A percentile compares a stretch with the other conserved stretches of the same genome.
These are phyloP conservation scores for Microplitis manilae DNA, from an alignment of 2,888 invertebrate genomes.

Conservation along the genomic window DNA sequence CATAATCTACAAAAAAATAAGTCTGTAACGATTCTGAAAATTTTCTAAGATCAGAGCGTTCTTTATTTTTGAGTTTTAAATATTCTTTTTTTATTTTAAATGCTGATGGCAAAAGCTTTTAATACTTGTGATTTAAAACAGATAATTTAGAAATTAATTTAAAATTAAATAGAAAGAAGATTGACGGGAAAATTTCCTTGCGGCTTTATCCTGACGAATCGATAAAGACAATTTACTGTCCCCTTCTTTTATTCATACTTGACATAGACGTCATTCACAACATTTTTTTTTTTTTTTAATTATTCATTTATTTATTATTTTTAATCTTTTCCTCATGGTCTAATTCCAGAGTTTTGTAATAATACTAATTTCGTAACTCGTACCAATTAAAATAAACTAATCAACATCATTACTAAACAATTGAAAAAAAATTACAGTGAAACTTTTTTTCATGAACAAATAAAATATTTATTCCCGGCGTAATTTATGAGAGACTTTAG, in stretches of 20 bases:
- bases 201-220: constrained; percentile 15
- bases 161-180: neutral
- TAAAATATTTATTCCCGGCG: neutral
- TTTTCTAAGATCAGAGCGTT: neutral
- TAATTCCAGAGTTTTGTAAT: neutral
- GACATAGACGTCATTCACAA: constrained; percentile 10
- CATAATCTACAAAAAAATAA: neutral
- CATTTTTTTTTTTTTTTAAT: constrained; percentile 16
- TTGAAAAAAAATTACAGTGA: neutral
- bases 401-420: neutral
- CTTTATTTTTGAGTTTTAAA: neutral
- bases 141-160: too few species aligned
- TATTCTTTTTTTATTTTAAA: neutral
- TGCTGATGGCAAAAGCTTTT: neutral
- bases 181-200: constrained; percentile 20
- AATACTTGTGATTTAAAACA: too few species aligned
- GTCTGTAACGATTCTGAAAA: neutral
- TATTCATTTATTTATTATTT: neutral
- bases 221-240: constrained; percentile 31
- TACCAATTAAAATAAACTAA: neutral
- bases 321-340: neutral
- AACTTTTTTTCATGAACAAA: neutral
- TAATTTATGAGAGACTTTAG: neutral
- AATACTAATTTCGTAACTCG: neutral
- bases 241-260: neutral